phyloP scores from a whole-genome alignment of 2,888 invertebrate species.

The Ceraclea dissimilis region DNA sequence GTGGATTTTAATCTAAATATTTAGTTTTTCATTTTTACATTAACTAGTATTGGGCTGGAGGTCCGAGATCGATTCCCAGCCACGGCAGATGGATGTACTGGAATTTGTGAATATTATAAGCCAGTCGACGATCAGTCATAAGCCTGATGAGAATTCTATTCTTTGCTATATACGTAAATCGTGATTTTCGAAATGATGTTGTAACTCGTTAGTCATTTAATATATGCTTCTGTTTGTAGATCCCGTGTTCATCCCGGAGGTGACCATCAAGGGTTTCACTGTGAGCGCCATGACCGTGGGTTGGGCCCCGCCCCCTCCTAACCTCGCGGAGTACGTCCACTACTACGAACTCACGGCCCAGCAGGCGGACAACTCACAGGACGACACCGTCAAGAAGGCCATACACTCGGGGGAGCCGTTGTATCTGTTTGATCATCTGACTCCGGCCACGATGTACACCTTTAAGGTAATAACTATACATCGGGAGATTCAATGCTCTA shows the following conservation, averaged over 20 bases:
- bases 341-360: constrained; percentile 63
- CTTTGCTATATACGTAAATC: too few species aligned
- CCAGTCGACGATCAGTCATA: too few species aligned
- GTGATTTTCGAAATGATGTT: too few species aligned
- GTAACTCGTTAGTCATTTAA: neutral
- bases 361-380: neutral
- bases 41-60: too few species aligned
- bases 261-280: constrained; percentile 57
- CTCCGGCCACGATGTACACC: constrained; percentile 71
- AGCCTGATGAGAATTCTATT: too few species aligned
- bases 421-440: constrained; percentile 70
- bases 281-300: constrained; percentile 73
- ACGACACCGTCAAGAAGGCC: constrained; percentile 43
- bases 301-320: constrained; percentile 62
- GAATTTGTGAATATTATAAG: too few species aligned
- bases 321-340: constrained; percentile 63
- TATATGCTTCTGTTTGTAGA: constrained; percentile 36
- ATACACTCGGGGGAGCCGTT: constrained; percentile 60
- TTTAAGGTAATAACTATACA: constrained; percentile 62
- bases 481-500: too few species aligned
- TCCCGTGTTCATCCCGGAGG: constrained; percentile 71
- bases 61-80: too few species aligned
- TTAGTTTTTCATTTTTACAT: too few species aligned
- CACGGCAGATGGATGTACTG: too few species aligned
- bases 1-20: too few species aligned